These are phyloP conservation scores for Lucilia cuprina DNA, from an alignment of 1,140 invertebrate genomes.

Conservation along the genomic window DNA sequence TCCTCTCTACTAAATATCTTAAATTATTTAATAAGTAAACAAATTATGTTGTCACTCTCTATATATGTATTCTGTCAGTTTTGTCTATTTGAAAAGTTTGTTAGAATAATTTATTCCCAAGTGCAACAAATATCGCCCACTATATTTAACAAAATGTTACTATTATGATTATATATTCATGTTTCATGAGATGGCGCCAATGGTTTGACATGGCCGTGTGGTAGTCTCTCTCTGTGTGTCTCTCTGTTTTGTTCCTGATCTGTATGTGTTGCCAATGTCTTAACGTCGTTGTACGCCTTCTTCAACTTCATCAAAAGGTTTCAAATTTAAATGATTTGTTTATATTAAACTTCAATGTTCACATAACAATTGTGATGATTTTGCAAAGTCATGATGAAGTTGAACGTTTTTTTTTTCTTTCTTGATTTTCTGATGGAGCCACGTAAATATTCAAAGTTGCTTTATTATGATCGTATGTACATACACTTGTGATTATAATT, in stretches of 20 bases:
- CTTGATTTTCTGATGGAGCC: neutral
- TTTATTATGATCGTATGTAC: neutral
- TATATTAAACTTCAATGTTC: constrained; percentile 30
- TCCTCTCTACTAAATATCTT: too few species aligned
- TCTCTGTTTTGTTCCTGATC: too few species aligned
- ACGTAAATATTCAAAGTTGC: neutral
- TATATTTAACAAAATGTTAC: too few species aligned
- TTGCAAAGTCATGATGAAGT: constrained; percentile 22
- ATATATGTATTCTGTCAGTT: too few species aligned
- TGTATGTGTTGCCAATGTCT: neutral
- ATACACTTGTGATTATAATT: neutral
- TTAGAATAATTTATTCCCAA: too few species aligned
- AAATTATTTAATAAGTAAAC: too few species aligned
- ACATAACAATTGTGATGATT: constrained; percentile 34
- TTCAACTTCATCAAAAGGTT: constrained; percentile 2
- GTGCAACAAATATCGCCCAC: too few species aligned
- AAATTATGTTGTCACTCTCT: too few species aligned
- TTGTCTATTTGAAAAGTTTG: too few species aligned
- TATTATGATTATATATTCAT: too few species aligned
- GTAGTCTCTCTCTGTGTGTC: too few species aligned
- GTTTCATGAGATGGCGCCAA: neutral
- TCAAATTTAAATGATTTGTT: constrained; percentile 35
- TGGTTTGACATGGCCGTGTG: neutral
- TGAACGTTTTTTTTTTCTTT: too few species aligned
- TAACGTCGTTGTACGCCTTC: neutral